Percentiles rank a stretch among this genome's conserved stretches.
Conservation (phyloP, 1,140 invertebrate genomes). For the Apolygus lucorum region DNA sequence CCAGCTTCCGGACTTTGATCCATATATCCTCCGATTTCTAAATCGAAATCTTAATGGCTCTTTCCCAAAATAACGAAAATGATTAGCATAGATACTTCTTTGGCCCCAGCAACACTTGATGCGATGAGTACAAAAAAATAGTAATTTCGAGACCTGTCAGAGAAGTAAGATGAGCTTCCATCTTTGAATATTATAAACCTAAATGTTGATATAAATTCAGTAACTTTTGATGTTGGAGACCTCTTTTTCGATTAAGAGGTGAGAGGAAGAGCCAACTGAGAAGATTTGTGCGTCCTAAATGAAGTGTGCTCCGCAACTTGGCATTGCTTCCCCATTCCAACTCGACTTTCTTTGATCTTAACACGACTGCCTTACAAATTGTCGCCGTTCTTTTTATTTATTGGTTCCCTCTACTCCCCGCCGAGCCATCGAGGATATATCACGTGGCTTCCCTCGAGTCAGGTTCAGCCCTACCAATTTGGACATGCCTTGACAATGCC, state of each 20-base stretch:
- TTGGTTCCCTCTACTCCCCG: neutral
- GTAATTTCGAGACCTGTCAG: no score
- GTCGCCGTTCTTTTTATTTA: neutral
- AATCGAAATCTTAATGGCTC: no score
- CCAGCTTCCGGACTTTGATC: no score
- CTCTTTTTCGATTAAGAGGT: conserved; percentile 1
- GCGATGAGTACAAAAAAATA: no score
- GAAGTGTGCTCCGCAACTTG: neutral
- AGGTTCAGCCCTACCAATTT: neutral
- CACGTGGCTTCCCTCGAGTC: no score
- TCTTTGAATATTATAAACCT: neutral
- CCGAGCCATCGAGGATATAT: neutral
- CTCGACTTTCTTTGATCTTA: conserved; percentile 1
- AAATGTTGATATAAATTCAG: conserved; percentile 2
- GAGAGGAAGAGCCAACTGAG: neutral
- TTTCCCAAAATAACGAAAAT: no score
- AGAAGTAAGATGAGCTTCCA: neutral
- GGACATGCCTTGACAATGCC: neutral
- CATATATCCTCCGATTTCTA: no score
- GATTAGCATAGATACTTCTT: no score
- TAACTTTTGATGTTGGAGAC: neutral
- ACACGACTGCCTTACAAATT: neutral
- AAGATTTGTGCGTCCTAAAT: neutral
- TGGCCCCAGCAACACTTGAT: no score
- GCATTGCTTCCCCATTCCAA: neutral